phyloP scores from a whole-genome alignment of 2,888 invertebrate genomes.

The Polydrusus pterygomalis region DNA sequence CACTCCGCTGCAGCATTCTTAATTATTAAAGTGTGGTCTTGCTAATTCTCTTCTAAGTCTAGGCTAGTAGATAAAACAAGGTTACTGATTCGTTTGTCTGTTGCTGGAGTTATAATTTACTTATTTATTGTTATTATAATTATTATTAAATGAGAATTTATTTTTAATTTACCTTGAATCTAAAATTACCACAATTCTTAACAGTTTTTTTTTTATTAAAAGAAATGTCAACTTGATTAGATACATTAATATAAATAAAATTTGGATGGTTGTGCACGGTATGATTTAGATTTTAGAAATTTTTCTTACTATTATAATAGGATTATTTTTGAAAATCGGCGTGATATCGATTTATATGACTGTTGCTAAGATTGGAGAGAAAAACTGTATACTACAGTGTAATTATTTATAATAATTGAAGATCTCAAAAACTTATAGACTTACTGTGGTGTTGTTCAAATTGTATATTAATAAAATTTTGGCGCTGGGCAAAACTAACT shows the following conservation, averaged over 20 bases:
- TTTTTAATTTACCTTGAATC: constrained; percentile 22
- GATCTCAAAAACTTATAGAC: no score
- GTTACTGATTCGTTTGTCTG: constrained; percentile 17
- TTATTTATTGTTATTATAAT: constrained; percentile 22
- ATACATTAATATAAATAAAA: neutral
- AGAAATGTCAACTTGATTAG: constrained; percentile 18
- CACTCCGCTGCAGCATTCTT: no score
- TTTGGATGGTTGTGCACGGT: neutral
- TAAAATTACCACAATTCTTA: constrained; percentile 19
- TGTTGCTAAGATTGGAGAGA: no score
- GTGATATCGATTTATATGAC: no score
- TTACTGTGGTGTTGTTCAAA: no score
- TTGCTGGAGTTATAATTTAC: constrained; percentile 6
- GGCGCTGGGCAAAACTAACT: no score
- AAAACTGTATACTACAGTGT: no score
- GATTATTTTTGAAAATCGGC: no score
- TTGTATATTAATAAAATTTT: no score
- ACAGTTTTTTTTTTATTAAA: constrained; percentile 17
- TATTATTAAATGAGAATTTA: constrained; percentile 20
- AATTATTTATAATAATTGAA: no score
- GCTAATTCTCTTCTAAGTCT: neutral
- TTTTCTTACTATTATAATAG: no score
- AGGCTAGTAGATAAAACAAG: neutral
- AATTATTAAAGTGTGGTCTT: neutral
- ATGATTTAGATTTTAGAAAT: no score